phyloP scores from a whole-genome alignment of 2,888 invertebrate genomes.

The Drosophila antonietae region DNA sequence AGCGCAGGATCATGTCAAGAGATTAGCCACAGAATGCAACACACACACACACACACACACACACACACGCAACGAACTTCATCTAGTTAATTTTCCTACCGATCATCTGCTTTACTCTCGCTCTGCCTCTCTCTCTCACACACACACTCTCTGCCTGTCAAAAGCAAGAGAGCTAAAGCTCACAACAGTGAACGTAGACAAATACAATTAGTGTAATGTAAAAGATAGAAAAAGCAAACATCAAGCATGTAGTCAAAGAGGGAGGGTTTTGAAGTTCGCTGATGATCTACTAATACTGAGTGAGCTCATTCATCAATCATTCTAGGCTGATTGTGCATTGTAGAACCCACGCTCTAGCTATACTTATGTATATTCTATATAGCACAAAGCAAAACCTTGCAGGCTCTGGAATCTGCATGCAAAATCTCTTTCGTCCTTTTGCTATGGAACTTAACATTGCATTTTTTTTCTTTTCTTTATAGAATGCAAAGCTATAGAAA shows the following conservation, averaged over 20 bases:
- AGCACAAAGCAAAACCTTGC: too few relatives aligned
- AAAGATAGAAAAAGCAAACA: not conserved
- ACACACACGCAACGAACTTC: not conserved
- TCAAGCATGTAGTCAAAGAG: not conserved
- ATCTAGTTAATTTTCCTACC: not conserved
- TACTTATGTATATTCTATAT: too few relatives aligned
- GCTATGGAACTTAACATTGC: too few relatives aligned
- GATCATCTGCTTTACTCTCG: not conserved
- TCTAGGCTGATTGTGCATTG: too few relatives aligned
- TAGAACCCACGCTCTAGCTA: too few relatives aligned
- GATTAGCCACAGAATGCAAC: conserved; percentile 15
- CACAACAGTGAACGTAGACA: not conserved
- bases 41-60: conserved; percentile 4
- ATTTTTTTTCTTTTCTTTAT: too few relatives aligned
- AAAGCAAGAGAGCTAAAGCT: not conserved
- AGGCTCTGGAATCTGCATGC: too few relatives aligned
- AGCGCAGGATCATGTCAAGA: conserved; percentile 19
- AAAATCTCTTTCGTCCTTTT: too few relatives aligned
- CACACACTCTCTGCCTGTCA: not conserved
- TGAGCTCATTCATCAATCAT: too few relatives aligned
- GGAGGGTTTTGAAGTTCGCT: not conserved
- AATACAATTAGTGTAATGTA: not conserved
- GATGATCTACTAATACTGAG: not conserved
- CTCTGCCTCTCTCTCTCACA: not conserved
- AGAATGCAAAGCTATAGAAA: too few relatives aligned